These are phyloP conservation scores for Ramazzottius varieornatus DNA, from an alignment of 2,888 invertebrate species.

Conservation along the genomic window DNA sequence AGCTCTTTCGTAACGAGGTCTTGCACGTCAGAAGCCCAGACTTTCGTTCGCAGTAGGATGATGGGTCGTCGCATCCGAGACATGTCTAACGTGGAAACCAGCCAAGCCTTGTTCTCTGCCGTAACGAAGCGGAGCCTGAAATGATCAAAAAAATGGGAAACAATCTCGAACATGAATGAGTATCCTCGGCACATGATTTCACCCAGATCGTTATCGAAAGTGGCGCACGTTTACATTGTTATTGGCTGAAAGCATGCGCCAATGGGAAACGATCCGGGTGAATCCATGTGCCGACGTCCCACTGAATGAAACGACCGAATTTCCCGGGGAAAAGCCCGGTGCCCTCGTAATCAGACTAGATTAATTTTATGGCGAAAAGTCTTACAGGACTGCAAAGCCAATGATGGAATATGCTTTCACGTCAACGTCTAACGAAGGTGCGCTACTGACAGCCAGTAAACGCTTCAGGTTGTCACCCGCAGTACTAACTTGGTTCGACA, in stretches of 20 bases:
- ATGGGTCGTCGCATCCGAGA: neutral
- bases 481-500: neutral
- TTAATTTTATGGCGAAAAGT: too few species aligned
- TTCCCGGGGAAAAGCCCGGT: neutral
- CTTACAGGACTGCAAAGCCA: neutral
- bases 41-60: neutral
- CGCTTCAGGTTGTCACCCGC: neutral
- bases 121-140: neutral
- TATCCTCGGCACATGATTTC: too few species aligned
- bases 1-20: neutral
- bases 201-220: too few species aligned
- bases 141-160: neutral
- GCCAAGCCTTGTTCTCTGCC: neutral
- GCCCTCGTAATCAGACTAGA: neutral
- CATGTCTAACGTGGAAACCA: neutral
- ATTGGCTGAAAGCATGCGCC: too few species aligned
- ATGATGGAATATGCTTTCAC: neutral
- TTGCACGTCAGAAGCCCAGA: neutral
- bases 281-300: too few species aligned
- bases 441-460: neutral
- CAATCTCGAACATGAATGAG: neutral
- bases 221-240: too few species aligned
- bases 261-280: too few species aligned
- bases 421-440: neutral
- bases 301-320: too few species aligned